Evolutionary conservation across 2,888 invertebrate genomes (phyloP), one percentile per base, ranked within the genome.

Genomic region (Holacanthella duospinosa): DNA sequence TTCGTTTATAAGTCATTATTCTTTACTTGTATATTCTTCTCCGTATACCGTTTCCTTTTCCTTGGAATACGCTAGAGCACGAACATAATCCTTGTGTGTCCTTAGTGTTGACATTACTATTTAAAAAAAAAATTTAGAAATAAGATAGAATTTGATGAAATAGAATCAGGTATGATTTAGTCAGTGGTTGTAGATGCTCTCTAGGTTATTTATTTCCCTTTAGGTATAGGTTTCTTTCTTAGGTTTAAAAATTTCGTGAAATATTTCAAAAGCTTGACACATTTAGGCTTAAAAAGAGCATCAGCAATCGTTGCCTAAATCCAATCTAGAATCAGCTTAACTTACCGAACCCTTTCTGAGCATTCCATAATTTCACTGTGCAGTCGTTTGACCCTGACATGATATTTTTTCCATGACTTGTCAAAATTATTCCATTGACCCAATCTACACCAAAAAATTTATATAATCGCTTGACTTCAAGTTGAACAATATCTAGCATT

Each of bases 321-420:
- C n/a, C n/a, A n/a, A n/a, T n/a, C n/a, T n/a, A n/a, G n/a, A n/a
- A n/a, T n/a, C n/a, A n/a, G 36, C 36, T 9, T 9, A 36, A 48
- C 6, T 9, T 48, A 77, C 97, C 99, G 76, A 95, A 96, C 9
- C 97, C 96, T 81, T 96, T 97, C 72, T 95, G 93, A 21, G 97
- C 95, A 79, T 97, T 99, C 99, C 99, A 99, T 66, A 99, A 95
- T 80, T 99, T 99, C 0, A 99, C 96, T 54, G 99, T 99, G 25
- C 97, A 96, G 78, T 99, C 99, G 68, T 95, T 95, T 75, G 97
- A 97, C 3, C 97, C 97, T 67, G 97, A 97, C 77, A 99, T 97
- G 74, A 99, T 84, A 79, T 96, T 94, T 78, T 92, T 88, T 43
- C 97, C 97, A 69, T 90, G 90, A 78, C 96, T 96, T 77, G 97